Conservation (phyloP, 37 sponge, comb jelly and placozoan genomes). For the Bolinopsis microptera region DNA sequence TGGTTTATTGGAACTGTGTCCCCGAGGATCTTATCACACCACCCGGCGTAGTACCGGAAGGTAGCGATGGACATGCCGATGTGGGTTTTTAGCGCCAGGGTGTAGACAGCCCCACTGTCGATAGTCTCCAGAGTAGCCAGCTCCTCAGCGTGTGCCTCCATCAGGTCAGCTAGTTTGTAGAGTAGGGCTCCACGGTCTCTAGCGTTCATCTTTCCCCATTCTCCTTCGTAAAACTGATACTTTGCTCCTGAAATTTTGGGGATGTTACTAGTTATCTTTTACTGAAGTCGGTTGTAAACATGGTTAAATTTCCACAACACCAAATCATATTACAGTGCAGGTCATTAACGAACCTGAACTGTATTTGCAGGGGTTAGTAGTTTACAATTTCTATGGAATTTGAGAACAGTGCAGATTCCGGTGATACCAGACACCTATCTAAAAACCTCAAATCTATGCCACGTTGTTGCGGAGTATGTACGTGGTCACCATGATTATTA, state of each 20-base stretch:
- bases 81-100: slow-evolving; percentile 92
- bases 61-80: slow-evolving; percentile 93
- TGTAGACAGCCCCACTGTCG: slow-evolving; percentile 94
- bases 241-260: slow-evolving; percentile 14
- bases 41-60: slow-evolving; percentile 93
- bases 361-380: no score
- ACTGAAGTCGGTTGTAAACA: no score
- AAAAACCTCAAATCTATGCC: no score
- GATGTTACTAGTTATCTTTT: no score
- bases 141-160: slow-evolving; percentile 91
- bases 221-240: slow-evolving; percentile 82
- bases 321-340: no score
- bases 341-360: no score
- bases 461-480: no score
- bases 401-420: no score
- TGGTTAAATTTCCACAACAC: no score
- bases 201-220: slow-evolving; percentile 93
- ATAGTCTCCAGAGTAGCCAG: slow-evolving; percentile 86
- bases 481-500: no score
- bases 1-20: slow-evolving; percentile 88
- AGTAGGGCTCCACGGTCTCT: slow-evolving; percentile 84
- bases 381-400: no score
- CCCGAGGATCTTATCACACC: slow-evolving; percentile 96
- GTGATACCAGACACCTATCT: no score
- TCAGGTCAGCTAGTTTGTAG: slow-evolving; percentile 88